Evolutionary conservation across 1,140 invertebrate species (phyloP), one percentile per base, ranked within the genome.

Genomic region (Aphis craccivora): DNA sequence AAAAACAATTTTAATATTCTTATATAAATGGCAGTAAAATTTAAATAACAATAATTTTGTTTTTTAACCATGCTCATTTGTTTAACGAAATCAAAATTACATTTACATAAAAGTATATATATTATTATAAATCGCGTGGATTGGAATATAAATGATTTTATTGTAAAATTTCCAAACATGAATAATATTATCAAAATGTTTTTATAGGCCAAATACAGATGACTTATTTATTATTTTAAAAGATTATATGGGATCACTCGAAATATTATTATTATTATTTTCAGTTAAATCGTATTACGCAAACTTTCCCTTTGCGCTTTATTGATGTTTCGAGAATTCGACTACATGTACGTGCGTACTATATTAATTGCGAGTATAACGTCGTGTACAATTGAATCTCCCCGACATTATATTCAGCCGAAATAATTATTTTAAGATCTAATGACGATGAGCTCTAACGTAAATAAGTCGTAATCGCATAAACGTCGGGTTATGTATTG

Each of bases 1-100:
- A 53, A 89, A 89, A 89, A 89, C 23, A 35, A 53, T 89, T 89
- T 89, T 89, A 37, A 55, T 89, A 89, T 89, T 55, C 51, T 89
- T 55, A 89, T 89, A 89, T 37, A 89, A 25, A 89, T 40, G 35
- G 35, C 23, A 53, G 88, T 55, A 55, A 53, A 89, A 89, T 89
- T 55, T 23, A 40, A 89, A 89, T 89, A 89, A 89, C 11, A 89
- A 55, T 89, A 37, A 89, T 89, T 89, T 23, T 37, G 9, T 37
- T 35, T 89, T 53, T 88, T 40, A 55, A 53, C 30, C 8, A 9
- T 55, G 51, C 55, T 89, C 48, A 89, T 55, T 89, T 53, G 87
- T 89, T 53, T 53, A 53, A 53, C 48, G 88, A 89, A 55, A 89
- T 89, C 88, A 89, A 55, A 89, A 40, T 55, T 55, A 35, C 20